A percentile compares a stretch with the other conserved stretches of the same genome.
These are phyloP conservation scores for Colossoma macropomum DNA, from an alignment of 2,113 vertebrate species.

Conservation along the genomic window DNA sequence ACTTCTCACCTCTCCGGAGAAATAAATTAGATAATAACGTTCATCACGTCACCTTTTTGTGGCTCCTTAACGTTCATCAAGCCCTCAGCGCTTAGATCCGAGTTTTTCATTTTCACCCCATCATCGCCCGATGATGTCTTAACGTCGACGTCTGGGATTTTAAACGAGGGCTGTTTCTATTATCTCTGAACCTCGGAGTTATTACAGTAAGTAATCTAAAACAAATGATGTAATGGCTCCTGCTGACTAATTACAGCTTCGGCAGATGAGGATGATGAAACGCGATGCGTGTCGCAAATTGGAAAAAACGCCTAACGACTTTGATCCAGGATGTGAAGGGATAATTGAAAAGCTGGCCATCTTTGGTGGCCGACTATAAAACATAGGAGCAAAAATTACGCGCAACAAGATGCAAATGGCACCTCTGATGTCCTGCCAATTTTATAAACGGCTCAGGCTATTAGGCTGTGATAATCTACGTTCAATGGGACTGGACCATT, in stretches of 20 bases:
- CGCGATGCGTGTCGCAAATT: neutral
- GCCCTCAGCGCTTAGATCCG: neutral
- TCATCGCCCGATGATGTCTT: neutral
- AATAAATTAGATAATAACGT: neutral
- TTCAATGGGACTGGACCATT: constrained; percentile 60
- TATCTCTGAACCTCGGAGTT: neutral
- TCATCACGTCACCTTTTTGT: neutral
- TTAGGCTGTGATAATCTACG: constrained; percentile 66
- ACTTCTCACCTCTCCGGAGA: neutral
- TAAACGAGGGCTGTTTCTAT: neutral
- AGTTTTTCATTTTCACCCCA: neutral
- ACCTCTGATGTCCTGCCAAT: constrained; percentile 63
- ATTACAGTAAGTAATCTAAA: constrained; percentile 3
- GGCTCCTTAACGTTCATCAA: neutral
- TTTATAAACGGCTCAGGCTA: constrained; percentile 62
- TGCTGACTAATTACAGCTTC: neutral
- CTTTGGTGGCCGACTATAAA: constrained; percentile 16
- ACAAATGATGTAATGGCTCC: constrained; percentile 2
- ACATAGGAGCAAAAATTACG: constrained; percentile 46
- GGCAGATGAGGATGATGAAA: neutral
- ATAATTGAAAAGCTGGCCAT: constrained; percentile 50
- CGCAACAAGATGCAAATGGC: constrained; percentile 53
- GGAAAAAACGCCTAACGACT: neutral
- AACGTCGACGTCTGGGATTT: neutral
- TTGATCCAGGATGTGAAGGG: neutral